Conservation (phyloP, 2,888 invertebrate species). For the Pandemis cinnamomeana region DNA sequence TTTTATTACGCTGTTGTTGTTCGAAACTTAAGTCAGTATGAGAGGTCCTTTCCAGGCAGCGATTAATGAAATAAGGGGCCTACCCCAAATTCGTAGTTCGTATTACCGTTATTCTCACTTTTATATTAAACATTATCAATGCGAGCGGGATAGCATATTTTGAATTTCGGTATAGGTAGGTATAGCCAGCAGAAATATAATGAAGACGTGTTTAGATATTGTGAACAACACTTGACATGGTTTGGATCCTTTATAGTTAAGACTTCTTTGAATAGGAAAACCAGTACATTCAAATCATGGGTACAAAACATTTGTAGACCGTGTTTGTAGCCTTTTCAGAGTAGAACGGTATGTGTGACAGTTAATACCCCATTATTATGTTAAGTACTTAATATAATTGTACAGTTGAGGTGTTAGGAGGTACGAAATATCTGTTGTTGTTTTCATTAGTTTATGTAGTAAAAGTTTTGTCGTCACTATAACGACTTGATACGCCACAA, state of each 20-base stretch:
- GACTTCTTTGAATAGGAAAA: neutral
- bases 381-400: neutral
- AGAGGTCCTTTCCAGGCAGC: neutral
- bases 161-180: no score
- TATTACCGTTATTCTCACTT: no score
- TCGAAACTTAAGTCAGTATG: neutral
- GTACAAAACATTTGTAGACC: neutral
- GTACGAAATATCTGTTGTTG: neutral
- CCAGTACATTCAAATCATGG: no score
- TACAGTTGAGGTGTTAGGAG: neutral
- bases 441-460: neutral
- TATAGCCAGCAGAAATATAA: no score
- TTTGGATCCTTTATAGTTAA: neutral
- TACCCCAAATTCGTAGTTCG: no score
- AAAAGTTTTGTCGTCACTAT: no score
- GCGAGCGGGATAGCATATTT: no score
- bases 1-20: constrained; percentile 1
- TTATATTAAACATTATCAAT: no score
- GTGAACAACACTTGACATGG: neutral
- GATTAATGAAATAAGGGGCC: neutral
- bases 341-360: neutral
- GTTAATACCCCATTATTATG: neutral
- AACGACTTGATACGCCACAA: no score
- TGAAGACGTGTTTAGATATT: neutral
- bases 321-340: neutral